Base-by-base conservation (phyloP, 2,888 invertebrate species). In the Hirtodrosophila trivittata region DNA sequence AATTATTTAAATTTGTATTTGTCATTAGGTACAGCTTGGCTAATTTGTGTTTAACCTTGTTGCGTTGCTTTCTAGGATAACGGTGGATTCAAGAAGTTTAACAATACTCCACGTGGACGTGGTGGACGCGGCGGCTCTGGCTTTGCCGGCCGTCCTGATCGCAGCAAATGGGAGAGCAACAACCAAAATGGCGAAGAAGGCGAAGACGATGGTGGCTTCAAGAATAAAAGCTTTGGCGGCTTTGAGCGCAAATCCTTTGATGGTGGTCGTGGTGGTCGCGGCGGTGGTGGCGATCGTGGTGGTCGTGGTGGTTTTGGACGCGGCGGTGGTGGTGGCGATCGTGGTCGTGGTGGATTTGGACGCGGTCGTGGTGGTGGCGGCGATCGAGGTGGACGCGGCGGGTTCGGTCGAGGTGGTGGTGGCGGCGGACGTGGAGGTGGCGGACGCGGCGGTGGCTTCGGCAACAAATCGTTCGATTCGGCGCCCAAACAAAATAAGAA, bases 401-500 rank as follows among this genome's bases (percentile, higher is more conserved):
- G 77, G 43, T 66, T 64, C 6, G 65, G 65, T 18, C 46, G 66
- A 12, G 59, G 72, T 13, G 52, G 66, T 16, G 70, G 77, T 1
- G 91, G 91, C 0, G 70, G 77, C 1, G 91, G 91, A 0, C 91
- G 91, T 4, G 89, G 92, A 2, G 92, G 49, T 89, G 75, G 33
- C 88, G 87, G 89, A 82, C 90, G 90, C 62, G 86, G 74, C 21
- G 82, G 71, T 0, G 74, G 83, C 0, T 89, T 89, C 35, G 78
- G 84, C 80, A 93, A 93, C 86, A 93, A 93, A 86, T 93, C 94
- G 87, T 94, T 94, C 77, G 93, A 91, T 14, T 89, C 77, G 2
- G 75, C 71, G 55, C 16, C 91, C 86, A 89, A 42, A 72, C 78
- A 82, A 32, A 89, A 89, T 58, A 90, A 91, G 64, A 90, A 91